Evolutionary conservation across 2,888 invertebrate species (phyloP), one percentile per base, ranked within the genome.

Genomic region (Ceramica pisi): DNA sequence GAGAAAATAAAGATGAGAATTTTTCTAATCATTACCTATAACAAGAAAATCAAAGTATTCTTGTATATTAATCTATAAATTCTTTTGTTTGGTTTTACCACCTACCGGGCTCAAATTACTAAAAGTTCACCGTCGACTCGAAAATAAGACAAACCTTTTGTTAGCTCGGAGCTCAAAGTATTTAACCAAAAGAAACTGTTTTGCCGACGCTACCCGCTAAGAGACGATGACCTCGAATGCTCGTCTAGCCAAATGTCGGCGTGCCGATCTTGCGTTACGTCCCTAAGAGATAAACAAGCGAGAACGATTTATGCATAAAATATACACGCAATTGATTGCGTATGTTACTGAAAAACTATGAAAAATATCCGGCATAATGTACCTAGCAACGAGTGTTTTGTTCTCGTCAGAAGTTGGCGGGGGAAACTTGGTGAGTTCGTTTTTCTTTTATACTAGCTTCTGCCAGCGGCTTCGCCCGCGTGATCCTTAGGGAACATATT

Each of bases 231-330:
- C 71, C 94, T 94, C 94, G 94, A 92, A 90, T 88, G 90, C 88
- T 88, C 86, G 94, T 94, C 94, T 94, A 94, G 94, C 94, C 94
- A 94, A 94, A 93, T 93, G 93, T 91, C 92, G 91, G 89, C 90
- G 71, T 71, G 64, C 71, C 71, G 73, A 91, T 92, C 89, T 90
- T 87, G 87, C 87, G 88, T 88, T 90, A 87, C 90, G 88, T 88
- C 86, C 87, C 88, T 81, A 84, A 85, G 84, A 84, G 88, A 91
- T 90, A 91, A 91, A 91, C 91, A 91, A 87, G 85, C 67, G 80
- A 60, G 74, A 67, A 72, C 72, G 81, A 82, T 84, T 73, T 82
- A 81, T 80, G 69, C 76, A 75, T 72, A 81, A 72, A 74, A 84
- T 64, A 74, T 62, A 79, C 50, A 80, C 74, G 80, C 81, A 80